Evolutionary conservation across 92 coral and sea anemone genomes (phyloP).

Genomic region (Virgularia gustaviana): DNA sequence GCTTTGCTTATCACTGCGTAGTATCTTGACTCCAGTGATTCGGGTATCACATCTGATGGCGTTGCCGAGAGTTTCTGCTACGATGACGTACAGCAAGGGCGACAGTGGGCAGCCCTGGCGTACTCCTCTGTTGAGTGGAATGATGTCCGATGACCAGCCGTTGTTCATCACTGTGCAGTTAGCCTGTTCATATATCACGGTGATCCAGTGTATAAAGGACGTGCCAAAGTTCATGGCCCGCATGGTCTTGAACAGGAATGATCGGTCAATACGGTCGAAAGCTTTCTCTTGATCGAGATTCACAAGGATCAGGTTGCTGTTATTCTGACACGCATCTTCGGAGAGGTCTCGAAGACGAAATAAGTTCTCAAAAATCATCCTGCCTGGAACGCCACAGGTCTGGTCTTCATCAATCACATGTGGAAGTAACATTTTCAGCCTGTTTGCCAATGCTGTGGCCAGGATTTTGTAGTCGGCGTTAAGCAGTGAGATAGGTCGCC

Average conservation of each 20-base stretch:
- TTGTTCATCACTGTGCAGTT: background rate
- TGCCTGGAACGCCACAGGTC: conserved; percentile 29
- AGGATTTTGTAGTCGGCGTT: conserved; percentile 32
- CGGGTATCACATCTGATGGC: background rate
- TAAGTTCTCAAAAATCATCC: conserved; percentile 24
- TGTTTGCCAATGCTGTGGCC: conserved; percentile 7
- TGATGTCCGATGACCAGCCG: background rate
- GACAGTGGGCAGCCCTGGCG: conserved; percentile 37
- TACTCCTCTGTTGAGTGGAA: conserved; percentile 4
- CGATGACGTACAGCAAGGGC: conserved; percentile 3
- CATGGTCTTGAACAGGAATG: background rate
- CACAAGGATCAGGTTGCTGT: background rate
- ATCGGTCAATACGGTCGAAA: conserved; percentile 25
- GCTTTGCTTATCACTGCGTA: too few species aligned
- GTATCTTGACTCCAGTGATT: background rate
- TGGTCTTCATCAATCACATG: background rate
- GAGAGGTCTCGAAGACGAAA: conserved; percentile 4
- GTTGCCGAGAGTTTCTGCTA: background rate
- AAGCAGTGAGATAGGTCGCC: too few species aligned
- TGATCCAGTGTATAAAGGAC: conserved; percentile 12
- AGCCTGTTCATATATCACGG: background rate
- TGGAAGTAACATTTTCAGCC: conserved; percentile 21
- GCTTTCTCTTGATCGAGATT: conserved; percentile 43
- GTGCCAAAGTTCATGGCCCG: conserved; percentile 19
- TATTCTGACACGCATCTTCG: background rate